phyloP scores from a whole-genome alignment of 2,113 vertebrate genomes.

The Cyanistes caeruleus region DNA sequence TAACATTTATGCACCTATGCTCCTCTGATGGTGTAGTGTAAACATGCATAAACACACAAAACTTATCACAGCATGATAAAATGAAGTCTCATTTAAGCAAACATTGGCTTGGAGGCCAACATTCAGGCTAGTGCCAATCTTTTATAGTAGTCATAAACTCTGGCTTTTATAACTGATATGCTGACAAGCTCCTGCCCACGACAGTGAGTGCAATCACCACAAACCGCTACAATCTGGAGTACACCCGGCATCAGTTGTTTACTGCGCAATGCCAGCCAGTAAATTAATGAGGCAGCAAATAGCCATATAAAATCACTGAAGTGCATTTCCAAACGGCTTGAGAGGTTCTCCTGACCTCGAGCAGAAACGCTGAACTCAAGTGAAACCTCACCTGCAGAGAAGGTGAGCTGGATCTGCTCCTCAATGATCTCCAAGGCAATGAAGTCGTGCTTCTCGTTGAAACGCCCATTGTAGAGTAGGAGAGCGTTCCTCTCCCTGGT shows the following conservation, averaged over 20 bases:
- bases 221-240: background rate
- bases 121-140: background rate
- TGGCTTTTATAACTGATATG: background rate
- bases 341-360: background rate
- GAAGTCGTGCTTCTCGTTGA: constrained; percentile 97
- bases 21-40: background rate
- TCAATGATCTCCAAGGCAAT: constrained; percentile 94
- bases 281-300: background rate
- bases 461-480: constrained; percentile 94
- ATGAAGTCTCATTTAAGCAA: constrained; percentile 4
- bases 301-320: background rate
- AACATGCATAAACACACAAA: background rate
- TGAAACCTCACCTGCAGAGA: constrained; percentile 87
- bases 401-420: constrained; percentile 95
- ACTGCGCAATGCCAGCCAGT: background rate
- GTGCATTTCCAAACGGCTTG: background rate
- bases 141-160: constrained; percentile 45
- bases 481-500: constrained; percentile 88
- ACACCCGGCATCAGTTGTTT: background rate
- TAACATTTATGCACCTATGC: background rate
- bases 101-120: background rate
- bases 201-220: background rate
- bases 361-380: fast-evolving
- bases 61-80: constrained; percentile 6
- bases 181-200: background rate